Evolutionary conservation across 2,888 invertebrate genomes (phyloP).

Genomic region (Eupithecia subfuscata): DNA sequence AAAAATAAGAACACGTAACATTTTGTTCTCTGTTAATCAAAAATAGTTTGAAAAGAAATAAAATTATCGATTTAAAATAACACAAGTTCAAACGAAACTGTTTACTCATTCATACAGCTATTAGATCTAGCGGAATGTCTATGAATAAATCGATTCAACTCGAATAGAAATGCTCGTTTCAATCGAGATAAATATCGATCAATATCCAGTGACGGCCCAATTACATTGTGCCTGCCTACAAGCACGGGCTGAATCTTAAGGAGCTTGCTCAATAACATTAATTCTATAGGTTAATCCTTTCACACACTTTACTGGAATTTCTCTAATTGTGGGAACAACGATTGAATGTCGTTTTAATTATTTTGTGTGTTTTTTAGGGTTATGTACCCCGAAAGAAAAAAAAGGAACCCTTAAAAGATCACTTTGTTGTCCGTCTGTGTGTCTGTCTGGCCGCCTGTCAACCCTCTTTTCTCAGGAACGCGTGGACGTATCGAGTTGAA

Average conservation of each 20-base stretch:
- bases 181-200: constrained; percentile 76
- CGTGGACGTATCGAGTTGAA: too few relatives aligned
- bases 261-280: constrained; percentile 44
- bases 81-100: constrained; percentile 16
- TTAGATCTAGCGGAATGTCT: constrained; percentile 43
- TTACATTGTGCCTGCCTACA: constrained; percentile 68
- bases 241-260: constrained; percentile 47
- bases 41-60: not conserved
- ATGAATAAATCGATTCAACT: constrained; percentile 57
- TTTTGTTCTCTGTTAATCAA: too few relatives aligned
- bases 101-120: constrained; percentile 36
- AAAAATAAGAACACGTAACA: too few relatives aligned
- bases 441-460: too few relatives aligned
- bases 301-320: constrained; percentile 5
- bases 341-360: not conserved
- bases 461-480: too few relatives aligned
- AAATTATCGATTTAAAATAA: not conserved
- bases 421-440: too few relatives aligned
- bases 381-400: too few relatives aligned
- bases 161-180: constrained; percentile 58
- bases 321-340: not conserved
- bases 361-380: not conserved
- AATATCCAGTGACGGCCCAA: constrained; percentile 77
- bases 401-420: too few relatives aligned
- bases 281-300: constrained; percentile 14